Conservation (phyloP, 2,797 vertebrate species). For the Platyrinchus mystaceus region DNA sequence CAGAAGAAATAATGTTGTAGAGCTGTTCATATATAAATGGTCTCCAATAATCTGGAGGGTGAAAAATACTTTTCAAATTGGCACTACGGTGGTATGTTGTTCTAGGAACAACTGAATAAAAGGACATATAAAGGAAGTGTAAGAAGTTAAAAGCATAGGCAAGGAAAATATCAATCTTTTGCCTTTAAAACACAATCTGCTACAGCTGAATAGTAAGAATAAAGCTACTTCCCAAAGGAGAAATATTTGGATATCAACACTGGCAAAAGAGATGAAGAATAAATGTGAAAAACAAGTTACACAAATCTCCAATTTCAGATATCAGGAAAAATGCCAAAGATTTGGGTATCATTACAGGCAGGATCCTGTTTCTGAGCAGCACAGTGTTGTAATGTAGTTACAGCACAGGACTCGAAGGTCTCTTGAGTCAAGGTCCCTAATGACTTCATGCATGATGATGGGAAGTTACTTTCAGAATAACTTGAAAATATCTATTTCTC, state of each 20-base stretch:
- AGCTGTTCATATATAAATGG: not conserved
- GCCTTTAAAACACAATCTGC: not conserved
- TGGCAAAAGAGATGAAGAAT: not conserved
- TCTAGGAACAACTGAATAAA: not conserved
- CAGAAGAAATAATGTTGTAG: not conserved
- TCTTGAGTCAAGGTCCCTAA: not conserved
- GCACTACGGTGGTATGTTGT: not conserved
- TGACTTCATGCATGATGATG: not conserved
- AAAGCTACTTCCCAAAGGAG: not conserved
- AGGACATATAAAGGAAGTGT: not conserved
- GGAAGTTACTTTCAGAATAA: not conserved
- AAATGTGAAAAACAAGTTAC: slow-evolving; percentile 21
- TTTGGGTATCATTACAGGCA: not conserved
- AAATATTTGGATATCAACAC: not conserved
- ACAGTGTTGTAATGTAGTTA: not conserved
- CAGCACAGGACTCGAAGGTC: slow-evolving; percentile 9
- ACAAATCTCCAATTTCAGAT: not conserved
- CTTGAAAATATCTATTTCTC: not conserved
- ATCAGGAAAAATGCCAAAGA: slow-evolving; percentile 12
- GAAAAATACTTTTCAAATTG: not conserved
- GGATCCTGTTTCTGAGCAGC: not conserved
- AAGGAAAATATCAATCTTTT: not conserved
- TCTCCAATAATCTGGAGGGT: not conserved
- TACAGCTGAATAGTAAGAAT: not conserved
- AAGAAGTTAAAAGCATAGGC: not conserved